These are phyloP conservation scores for Gorsachius magnificus DNA, from an alignment of 2,797 vertebrate species.

Conservation along the genomic window DNA sequence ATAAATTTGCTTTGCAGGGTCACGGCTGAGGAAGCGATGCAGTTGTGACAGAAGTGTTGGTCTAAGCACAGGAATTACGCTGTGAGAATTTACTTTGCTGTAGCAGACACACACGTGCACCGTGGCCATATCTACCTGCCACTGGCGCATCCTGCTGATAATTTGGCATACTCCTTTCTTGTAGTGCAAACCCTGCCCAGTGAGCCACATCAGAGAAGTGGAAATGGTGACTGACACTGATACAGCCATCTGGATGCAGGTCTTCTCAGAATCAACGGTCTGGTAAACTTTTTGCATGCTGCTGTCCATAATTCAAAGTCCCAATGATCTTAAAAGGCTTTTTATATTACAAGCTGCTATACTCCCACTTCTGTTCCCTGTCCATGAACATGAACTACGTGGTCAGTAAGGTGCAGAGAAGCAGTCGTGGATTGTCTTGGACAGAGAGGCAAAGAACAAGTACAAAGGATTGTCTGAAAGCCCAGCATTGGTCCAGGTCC, in stretches of 20 bases:
- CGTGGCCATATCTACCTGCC: background rate
- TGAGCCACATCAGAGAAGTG: background rate
- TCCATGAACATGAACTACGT: background rate
- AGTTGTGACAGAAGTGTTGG: background rate
- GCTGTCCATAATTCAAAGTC: background rate
- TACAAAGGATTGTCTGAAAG: background rate
- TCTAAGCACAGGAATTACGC: background rate
- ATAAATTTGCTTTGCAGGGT: background rate
- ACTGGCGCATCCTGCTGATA: background rate
- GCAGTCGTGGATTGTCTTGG: background rate
- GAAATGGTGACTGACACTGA: background rate
- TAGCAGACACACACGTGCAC: background rate
- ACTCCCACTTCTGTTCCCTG: background rate
- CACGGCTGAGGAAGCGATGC: background rate
- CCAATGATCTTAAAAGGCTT: background rate
- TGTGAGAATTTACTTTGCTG: background rate
- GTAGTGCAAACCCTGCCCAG: background rate
- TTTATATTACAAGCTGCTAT: background rate
- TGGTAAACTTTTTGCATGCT: background rate
- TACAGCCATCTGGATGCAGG: background rate
- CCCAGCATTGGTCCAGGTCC: background rate
- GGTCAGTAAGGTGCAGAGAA: background rate
- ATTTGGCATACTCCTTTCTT: background rate
- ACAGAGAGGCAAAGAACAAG: background rate
- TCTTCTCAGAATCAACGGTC: background rate